phyloP scores from a whole-genome alignment of 2,888 invertebrate species.

The Melinaea menophilus region DNA sequence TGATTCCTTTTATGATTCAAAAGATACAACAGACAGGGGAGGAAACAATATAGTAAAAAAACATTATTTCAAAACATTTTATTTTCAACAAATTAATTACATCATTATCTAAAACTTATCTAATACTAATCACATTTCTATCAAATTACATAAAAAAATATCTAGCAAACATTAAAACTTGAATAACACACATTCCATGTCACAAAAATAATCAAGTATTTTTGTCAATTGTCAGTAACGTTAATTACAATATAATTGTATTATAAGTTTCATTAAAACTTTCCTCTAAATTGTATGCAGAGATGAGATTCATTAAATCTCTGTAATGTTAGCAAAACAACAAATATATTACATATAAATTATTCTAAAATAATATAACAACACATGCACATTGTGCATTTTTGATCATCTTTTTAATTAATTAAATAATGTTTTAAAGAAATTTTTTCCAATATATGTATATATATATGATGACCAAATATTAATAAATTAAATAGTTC shows the following conservation, averaged over 20 bases:
- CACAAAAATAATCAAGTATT: background rate
- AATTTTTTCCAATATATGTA: background rate
- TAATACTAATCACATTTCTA: conserved; percentile 59
- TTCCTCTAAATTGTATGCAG: no score
- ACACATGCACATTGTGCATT: background rate
- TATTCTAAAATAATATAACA: conserved; percentile 19
- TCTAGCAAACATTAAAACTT: conserved; percentile 35
- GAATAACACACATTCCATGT: conserved; percentile 7
- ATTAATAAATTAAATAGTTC: no score
- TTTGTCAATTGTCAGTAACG: background rate
- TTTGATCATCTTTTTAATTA: background rate
- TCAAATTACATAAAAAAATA: conserved; percentile 45
- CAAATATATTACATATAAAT: conserved; percentile 19
- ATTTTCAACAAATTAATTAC: conserved; percentile 53
- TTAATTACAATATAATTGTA: background rate
- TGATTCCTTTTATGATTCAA: no score
- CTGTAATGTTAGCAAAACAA: conserved; percentile 13
- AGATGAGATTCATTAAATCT: conserved; percentile 17
- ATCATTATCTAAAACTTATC: conserved; percentile 48
- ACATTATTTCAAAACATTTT: conserved; percentile 47
- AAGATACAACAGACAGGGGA: no score
- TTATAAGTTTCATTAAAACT: no score
- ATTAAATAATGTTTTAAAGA: background rate
- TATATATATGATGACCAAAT: no score
- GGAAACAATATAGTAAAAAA: background rate